phyloP scores from a whole-genome alignment of 53 echinoderm and acorn worm genomes.

The Actinopyga echinites region DNA sequence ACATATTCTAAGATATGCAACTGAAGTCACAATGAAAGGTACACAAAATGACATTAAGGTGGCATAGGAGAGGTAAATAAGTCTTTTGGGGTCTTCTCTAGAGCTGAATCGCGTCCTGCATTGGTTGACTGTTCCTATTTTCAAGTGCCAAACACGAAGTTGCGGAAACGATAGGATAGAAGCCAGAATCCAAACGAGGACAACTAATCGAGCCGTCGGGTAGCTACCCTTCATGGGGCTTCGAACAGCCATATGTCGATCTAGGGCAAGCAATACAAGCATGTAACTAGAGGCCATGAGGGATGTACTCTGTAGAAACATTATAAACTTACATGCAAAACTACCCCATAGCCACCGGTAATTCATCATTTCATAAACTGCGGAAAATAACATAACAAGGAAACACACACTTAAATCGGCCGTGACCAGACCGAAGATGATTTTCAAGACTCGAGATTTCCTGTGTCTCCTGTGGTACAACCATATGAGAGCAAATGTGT shows the following conservation, averaged over 20 bases:
- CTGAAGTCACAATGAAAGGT: slow-evolving; percentile 77
- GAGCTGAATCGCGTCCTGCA: not conserved
- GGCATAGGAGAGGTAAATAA: slow-evolving; percentile 71
- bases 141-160: slow-evolving; percentile 71
- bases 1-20: slow-evolving; percentile 89
- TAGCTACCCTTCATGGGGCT: slow-evolving; percentile 84
- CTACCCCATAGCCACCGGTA: slow-evolving; percentile 84
- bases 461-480: slow-evolving; percentile 78
- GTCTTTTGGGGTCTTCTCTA: not conserved
- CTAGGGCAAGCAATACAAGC: slow-evolving; percentile 85
- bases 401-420: slow-evolving; percentile 90
- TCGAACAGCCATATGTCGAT: slow-evolving; percentile 88
- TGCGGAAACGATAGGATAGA: slow-evolving; percentile 73
- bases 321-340: slow-evolving; percentile 76
- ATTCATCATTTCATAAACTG: slow-evolving; percentile 71
- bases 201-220: slow-evolving; percentile 68
- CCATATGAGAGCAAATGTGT: slow-evolving; percentile 80
- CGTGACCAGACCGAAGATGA: slow-evolving; percentile 82
- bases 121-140: not conserved
- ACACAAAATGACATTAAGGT: slow-evolving; percentile 78
- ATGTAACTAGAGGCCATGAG: slow-evolving; percentile 91
- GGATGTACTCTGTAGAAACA: slow-evolving; percentile 80
- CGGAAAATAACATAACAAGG: slow-evolving; percentile 74
- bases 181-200: slow-evolving; percentile 73
- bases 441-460: slow-evolving; percentile 80